Base-by-base conservation (phyloP, 2,888 invertebrate genomes). In the Neoscelio sp. region DNA sequence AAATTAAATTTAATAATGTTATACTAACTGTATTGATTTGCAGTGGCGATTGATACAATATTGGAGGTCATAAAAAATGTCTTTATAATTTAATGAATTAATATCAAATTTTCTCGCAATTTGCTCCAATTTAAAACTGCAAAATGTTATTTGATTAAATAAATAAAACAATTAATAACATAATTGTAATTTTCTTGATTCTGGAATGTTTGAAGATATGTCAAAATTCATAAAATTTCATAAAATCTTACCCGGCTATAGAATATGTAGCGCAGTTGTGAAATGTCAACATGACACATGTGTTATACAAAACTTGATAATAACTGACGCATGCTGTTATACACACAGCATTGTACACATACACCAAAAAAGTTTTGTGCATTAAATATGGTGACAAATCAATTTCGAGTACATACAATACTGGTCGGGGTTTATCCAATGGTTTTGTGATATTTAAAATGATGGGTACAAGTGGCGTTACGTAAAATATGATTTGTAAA, bases 371-470 rank as follows among this genome's bases (percentile, higher is more conserved):
- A 8, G 48, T 50, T 5, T 64, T 64, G 28, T 50, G n/a, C 35
- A 64, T 48, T 26, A 64, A 64, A 48, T 50, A 50, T 17, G 50
- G 64, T 17, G 48, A 48, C 13, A 64, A 40, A 40, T 64, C 50
- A 2, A 64, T 64, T 50, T 48, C 64, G 10, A 64, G 20, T 1
- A 38, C 50, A 8, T 64, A 64, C 8, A 64, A 40, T 7, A 64
- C 48, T 4, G 35, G 48, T 1, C 62, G 8, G 7, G 62, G 62
- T n/a, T 46, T 17, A n/a, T 62, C 26, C 13, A 62, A 5, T 13
- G 62, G 62, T 15, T 62, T 15, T 1, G n/a, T 1, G 12, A 62
- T 35, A 15, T 62, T 62, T 1, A 48, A 33, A 7, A 46, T 10
- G 33, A 60, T 60, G 0, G 60, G 10, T 30, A 60, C 17, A 5